phyloP scores from a whole-genome alignment of 2,888 invertebrate genomes.

The Teinopalpus imperialis region DNA sequence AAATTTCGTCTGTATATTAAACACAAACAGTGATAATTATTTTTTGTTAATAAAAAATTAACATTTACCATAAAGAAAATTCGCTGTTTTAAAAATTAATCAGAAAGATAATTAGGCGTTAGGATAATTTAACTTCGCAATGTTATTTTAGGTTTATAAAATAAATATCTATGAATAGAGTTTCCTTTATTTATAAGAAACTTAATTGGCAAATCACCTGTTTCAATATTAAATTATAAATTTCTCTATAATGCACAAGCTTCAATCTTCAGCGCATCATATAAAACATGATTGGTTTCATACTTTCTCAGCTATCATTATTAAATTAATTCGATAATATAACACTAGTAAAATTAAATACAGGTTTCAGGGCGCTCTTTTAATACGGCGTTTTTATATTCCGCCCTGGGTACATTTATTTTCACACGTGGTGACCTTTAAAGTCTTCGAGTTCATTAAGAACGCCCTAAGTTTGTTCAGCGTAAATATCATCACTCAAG shows the following conservation, averaged over 20 bases:
- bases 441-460: slow-evolving; percentile 58
- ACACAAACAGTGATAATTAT: too few species aligned
- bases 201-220: slow-evolving; percentile 7
- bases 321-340: slow-evolving; percentile 4
- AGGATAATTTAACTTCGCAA: too few species aligned
- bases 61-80: too few species aligned
- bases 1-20: too few species aligned
- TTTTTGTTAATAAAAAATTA: too few species aligned
- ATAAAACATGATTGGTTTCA: slow-evolving; percentile 11
- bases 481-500: slow-evolving; percentile 56
- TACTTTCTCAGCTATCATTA: slow-evolving; percentile 22
- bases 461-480: slow-evolving; percentile 46
- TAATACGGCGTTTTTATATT: background rate
- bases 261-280: slow-evolving; percentile 12
- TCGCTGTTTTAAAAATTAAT: too few species aligned
- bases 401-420: slow-evolving; percentile 28
- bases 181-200: slow-evolving; percentile 1
- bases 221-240: slow-evolving; percentile 9
- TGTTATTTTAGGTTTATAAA: too few species aligned
- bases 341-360: background rate
- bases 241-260: slow-evolving; percentile 15
- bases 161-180: too few species aligned
- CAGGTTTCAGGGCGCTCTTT: background rate
- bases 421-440: slow-evolving; percentile 49
- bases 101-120: too few species aligned